phyloP scores from a whole-genome alignment of 2,888 invertebrate genomes.

The Drosophila tanythrix region DNA sequence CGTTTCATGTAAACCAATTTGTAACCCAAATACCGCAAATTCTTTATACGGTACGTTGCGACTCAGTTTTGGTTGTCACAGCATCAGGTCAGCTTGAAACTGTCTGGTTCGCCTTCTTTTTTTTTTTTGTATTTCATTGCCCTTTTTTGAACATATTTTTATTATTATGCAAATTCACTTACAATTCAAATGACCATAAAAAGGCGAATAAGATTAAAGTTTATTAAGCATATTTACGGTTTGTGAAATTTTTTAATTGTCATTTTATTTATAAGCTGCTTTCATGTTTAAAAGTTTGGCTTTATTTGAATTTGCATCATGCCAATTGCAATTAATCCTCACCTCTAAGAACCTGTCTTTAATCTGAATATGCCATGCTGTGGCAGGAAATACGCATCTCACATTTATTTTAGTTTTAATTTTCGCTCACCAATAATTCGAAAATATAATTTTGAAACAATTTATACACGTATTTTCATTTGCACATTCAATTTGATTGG shows the following conservation, averaged over 20 bases:
- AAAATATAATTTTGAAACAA: not conserved
- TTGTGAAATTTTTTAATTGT: constrained; percentile 66
- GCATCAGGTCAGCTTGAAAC: constrained; percentile 43
- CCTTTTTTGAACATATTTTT: constrained; percentile 30
- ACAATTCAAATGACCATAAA: constrained; percentile 67
- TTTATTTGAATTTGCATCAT: not conserved
- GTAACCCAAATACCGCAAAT: constrained; percentile 83
- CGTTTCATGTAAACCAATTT: constrained; percentile 82
- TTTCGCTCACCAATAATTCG: not conserved
- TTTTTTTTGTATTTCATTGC: constrained; percentile 20
- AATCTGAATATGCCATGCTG: no score
- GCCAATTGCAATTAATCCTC: not conserved
- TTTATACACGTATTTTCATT: not conserved
- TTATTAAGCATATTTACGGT: constrained; percentile 60
- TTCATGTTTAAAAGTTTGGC: constrained; percentile 13
- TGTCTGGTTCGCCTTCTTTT: constrained; percentile 11
- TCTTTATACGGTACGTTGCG: constrained; percentile 66
- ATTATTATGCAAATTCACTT: constrained; percentile 74
- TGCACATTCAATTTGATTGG: not conserved
- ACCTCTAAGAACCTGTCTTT: not conserved
- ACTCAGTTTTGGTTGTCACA: constrained; percentile 37
- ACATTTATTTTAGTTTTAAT: not conserved
- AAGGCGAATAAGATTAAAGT: constrained; percentile 54
- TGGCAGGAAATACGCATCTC: not conserved
- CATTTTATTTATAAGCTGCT: constrained; percentile 31